Evolutionary conservation across 2,113 vertebrate species (phyloP).

Genomic region (Tringa solitaria): DNA sequence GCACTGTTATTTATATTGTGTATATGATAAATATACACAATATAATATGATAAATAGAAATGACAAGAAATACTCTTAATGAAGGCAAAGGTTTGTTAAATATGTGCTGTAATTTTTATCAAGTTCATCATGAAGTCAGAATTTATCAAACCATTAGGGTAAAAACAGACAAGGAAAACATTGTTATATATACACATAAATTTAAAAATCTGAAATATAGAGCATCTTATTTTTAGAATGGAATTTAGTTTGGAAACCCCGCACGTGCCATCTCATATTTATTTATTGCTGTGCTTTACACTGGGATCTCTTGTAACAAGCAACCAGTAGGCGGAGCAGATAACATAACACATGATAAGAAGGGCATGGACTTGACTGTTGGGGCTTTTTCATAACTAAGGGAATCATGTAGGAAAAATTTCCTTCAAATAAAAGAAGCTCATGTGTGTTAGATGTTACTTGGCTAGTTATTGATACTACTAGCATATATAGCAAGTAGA

Average conservation of each 20-base stretch:
- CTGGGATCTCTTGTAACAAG: background rate
- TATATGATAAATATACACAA: no score
- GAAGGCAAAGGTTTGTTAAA: background rate
- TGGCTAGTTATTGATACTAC: constrained; percentile 60
- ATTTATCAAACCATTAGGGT: background rate
- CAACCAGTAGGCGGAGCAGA: constrained; percentile 63
- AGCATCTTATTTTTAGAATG: background rate
- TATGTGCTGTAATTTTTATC: background rate
- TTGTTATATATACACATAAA: background rate
- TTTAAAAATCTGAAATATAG: background rate
- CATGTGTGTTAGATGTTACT: constrained; percentile 21
- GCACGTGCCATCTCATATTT: background rate
- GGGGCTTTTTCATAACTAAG: constrained; percentile 33
- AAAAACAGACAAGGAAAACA: background rate
- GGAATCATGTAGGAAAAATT: constrained; percentile 54
- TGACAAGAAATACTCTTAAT: background rate
- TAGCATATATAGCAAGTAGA: constrained; percentile 36
- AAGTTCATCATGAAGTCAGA: background rate
- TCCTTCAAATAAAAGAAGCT: constrained; percentile 62
- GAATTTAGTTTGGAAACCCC: background rate
- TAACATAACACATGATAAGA: constrained; percentile 44
- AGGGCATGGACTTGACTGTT: background rate
- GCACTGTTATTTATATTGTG: background rate
- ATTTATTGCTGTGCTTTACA: background rate
- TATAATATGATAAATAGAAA: background rate